Evolutionary conservation across 2,888 invertebrate genomes (phyloP).

Genomic region (Erebia epiphron): DNA sequence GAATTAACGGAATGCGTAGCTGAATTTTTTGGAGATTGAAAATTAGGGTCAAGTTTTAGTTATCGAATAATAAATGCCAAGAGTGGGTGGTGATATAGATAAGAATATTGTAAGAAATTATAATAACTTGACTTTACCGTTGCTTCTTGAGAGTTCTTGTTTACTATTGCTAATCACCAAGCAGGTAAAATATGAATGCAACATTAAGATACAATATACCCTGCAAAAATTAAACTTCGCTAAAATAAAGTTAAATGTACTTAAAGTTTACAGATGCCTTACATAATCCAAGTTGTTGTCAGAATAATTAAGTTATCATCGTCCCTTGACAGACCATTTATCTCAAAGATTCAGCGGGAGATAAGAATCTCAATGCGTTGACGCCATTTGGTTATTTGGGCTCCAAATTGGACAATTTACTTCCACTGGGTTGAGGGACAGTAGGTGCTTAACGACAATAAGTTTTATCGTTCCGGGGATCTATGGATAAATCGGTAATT

Average conservation of each 20-base stretch:
- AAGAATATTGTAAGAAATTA: background rate
- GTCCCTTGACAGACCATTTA: constrained; percentile 61
- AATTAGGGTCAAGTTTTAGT: constrained; percentile 19
- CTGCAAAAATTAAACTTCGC: background rate
- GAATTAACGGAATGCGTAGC: constrained; percentile 18
- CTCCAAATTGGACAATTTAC: constrained; percentile 75
- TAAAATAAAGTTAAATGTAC: too few species aligned
- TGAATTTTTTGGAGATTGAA: constrained; percentile 8
- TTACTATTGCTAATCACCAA: background rate
- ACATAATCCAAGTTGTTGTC: constrained; percentile 12
- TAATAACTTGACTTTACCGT: constrained; percentile 15
- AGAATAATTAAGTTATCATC: constrained; percentile 51
- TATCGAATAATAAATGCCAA: background rate
- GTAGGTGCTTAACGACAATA: constrained; percentile 70
- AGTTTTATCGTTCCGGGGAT: constrained; percentile 66
- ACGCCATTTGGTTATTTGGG: constrained; percentile 74
- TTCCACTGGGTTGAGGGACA: constrained; percentile 64
- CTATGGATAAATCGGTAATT: constrained; percentile 67
- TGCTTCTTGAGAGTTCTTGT: background rate
- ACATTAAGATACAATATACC: background rate
- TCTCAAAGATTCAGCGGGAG: constrained; percentile 68
- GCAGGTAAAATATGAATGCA: background rate
- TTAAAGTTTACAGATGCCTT: background rate
- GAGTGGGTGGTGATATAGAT: constrained; percentile 8
- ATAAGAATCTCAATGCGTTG: constrained; percentile 73